These are phyloP conservation scores for Frankliniella intonsa DNA, from an alignment of 2,888 invertebrate species.

Conservation along the genomic window DNA sequence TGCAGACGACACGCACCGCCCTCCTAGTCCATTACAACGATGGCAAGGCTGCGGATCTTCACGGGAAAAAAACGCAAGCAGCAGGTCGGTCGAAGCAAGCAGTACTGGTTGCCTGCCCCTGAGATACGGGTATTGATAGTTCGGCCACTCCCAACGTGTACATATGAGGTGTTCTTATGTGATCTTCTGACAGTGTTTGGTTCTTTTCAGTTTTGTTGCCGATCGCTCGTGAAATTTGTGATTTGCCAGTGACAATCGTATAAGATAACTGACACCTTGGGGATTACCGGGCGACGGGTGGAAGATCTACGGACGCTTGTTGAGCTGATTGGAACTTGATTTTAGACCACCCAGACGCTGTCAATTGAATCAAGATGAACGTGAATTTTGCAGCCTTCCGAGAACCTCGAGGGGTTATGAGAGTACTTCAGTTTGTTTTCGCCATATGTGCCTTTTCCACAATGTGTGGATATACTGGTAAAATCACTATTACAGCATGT, in stretches of 20 bases:
- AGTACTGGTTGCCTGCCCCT: too few relatives aligned
- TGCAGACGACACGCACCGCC: too few relatives aligned
- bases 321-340: neutral
- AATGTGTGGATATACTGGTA: neutral
- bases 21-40: too few relatives aligned
- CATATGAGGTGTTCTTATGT: neutral
- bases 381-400: neutral
- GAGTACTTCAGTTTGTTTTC: neutral
- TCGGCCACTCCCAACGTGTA: neutral
- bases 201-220: neutral
- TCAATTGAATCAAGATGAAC: neutral
- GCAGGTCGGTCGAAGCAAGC: too few relatives aligned
- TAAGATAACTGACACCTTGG: neutral
- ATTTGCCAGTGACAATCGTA: neutral
- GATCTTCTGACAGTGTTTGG: neutral
- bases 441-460: slow-evolving; percentile 7
- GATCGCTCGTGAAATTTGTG: neutral
- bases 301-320: neutral
- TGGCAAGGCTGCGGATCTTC: too few relatives aligned
- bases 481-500: neutral
- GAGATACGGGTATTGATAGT: neutral
- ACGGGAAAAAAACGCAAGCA: too few relatives aligned
- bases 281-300: neutral
- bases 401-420: neutral
- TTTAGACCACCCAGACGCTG: neutral